Percentiles rank a stretch among this genome's conserved stretches.
Conservation (phyloP, 2,888 invertebrate genomes). For the Biston betularia region DNA sequence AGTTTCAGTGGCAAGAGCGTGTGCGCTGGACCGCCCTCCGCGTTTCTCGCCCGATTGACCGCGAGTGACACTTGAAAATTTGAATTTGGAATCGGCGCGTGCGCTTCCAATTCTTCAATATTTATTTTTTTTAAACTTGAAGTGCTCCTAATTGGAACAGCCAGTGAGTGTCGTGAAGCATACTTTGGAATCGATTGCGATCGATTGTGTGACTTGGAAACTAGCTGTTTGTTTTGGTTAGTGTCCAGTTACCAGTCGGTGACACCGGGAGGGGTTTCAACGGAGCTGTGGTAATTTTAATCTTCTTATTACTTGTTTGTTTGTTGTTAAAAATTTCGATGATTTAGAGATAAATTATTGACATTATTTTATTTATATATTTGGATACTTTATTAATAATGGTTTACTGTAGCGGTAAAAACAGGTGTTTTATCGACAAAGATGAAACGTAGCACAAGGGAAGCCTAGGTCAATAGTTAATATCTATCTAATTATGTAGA, state of each 20-base stretch:
- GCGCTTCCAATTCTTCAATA: slow-evolving; percentile 43
- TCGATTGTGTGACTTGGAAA: slow-evolving; percentile 53
- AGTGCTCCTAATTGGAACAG: slow-evolving; percentile 50
- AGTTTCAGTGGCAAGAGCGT: slow-evolving; percentile 75
- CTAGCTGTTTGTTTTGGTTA: slow-evolving; percentile 51
- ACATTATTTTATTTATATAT: too few species aligned
- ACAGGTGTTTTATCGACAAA: too few species aligned
- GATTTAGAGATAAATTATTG: too few species aligned
- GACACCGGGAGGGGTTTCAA: slow-evolving; percentile 54
- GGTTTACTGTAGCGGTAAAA: neutral
- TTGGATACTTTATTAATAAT: too few species aligned
- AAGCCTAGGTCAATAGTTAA: too few species aligned
- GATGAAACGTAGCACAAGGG: too few species aligned
- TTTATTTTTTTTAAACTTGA: slow-evolving; percentile 41
- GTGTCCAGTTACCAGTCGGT: slow-evolving; percentile 48
- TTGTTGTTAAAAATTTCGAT: neutral
- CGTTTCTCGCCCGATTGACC: slow-evolving; percentile 67
- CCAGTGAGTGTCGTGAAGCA: slow-evolving; percentile 51
- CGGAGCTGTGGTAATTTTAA: slow-evolving; percentile 58
- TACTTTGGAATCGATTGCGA: slow-evolving; percentile 43
- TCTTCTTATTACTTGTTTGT: slow-evolving; percentile 1
- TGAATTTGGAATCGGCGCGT: slow-evolving; percentile 56
- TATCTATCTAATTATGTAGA: too few species aligned
- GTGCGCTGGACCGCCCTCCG: slow-evolving; percentile 71
- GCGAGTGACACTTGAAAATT: slow-evolving; percentile 68